phyloP scores from a whole-genome alignment of 2,888 invertebrate species.

The Synanthedon vespiformis region DNA sequence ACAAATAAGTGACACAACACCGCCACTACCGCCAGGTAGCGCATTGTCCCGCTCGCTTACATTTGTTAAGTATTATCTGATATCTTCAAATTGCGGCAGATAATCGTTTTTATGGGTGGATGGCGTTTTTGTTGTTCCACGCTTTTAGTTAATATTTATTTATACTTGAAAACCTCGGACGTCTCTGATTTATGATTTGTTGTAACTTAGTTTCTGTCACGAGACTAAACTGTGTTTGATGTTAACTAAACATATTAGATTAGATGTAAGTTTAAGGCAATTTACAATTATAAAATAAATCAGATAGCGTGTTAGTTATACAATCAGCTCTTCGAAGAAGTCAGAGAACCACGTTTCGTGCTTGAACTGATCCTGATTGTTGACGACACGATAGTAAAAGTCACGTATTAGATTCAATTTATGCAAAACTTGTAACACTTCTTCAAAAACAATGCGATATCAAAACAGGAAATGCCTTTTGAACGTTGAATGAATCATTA shows the following conservation, averaged over 20 bases:
- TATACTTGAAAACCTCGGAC: neutral
- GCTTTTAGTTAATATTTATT: slow-evolving; percentile 3
- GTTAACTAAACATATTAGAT: too few species aligned
- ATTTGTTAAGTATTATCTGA: slow-evolving; percentile 64
- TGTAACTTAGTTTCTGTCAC: neutral
- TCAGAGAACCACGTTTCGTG: too few species aligned
- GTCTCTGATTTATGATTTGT: neutral
- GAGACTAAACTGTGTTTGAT: too few species aligned
- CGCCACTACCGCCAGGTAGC: slow-evolving; percentile 44
- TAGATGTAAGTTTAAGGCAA: too few species aligned
- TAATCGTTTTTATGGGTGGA: slow-evolving; percentile 16
- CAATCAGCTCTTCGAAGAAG: too few species aligned
- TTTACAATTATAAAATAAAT: too few species aligned
- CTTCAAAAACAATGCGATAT: slow-evolving; percentile 2
- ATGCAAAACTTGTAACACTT: neutral
- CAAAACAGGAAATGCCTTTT: slow-evolving; percentile 32
- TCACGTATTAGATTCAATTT: neutral
- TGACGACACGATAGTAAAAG: neutral
- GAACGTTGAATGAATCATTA: slow-evolving; percentile 22
- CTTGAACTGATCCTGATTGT: neutral
- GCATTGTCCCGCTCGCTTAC: slow-evolving; percentile 47
- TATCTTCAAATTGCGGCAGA: slow-evolving; percentile 42
- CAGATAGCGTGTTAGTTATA: too few species aligned
- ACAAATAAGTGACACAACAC: slow-evolving; percentile 59
- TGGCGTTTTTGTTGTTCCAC: slow-evolving; percentile 1